Base-by-base conservation (phyloP, 2,888 invertebrate genomes). In the Lobophora halterata region DNA sequence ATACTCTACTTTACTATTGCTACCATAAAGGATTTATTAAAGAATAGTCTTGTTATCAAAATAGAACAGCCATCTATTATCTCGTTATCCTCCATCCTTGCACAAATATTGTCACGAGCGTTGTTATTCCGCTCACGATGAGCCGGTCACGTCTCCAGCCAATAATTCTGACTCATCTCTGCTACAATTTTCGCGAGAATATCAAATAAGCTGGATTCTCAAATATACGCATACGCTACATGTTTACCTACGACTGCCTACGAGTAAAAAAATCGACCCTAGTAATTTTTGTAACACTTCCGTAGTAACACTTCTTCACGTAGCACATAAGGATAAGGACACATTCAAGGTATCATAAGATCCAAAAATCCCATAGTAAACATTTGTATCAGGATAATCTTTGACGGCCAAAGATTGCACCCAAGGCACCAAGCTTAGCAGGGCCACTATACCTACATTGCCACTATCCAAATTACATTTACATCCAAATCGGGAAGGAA, bases 131-230 rank as follows among this genome's bases (percentile, higher is more conserved):
- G 29, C 52, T 50, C 83, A 71, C 79, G 77, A 31, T 55, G 56
- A 44, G 49, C 44, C 65, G 68, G 74, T 73, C 85, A 85, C 85
- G 85, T 83, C 65, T 67, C 55, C 70, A 49, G 68, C 74, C 76
- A 83, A 83, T 83, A 85, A 83, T 77, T 80, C 77, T 69, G 80
- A 75, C 73, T 82, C 83, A 81, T 79, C 76, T 61, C 59, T 65
- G 71, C 65, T 65, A 73, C 78, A 79, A 74, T 81, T 81, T 78
- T 73, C 76, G 70, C 69, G 71, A 68, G 77, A 79, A 79, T 79
- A 77, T 73, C 70, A 72, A 78, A 72, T 74, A 72, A 71, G 65
- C 60, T 50, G 59, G 54, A 61, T 65, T 61, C 49, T 47, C 38
- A 29, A 56, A 27, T 32, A 26, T 18, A 12, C 9, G 26, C 5